Base-by-base conservation (phyloP, 2,113 vertebrate genomes). In the Thymallus thymallus region DNA sequence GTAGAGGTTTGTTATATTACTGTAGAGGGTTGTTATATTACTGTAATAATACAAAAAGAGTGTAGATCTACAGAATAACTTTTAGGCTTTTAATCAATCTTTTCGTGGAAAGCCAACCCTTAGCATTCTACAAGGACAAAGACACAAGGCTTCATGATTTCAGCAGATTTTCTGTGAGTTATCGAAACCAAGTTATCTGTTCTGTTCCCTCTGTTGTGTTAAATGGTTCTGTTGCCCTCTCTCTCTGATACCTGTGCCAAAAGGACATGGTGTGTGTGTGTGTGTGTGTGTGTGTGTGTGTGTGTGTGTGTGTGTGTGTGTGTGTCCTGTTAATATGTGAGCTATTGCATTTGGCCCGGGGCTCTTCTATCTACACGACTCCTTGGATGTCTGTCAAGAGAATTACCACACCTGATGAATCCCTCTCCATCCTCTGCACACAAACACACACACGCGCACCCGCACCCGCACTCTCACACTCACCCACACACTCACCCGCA, bases 391-490 rank as follows among this genome's bases (percentile, higher is more conserved):
- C 30, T 72, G 55, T 72, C 67, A 76, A 41, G 61, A 48, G 18
- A 9, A 79, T 63, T 24, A 14, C 26, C 60, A 20, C 67, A 55
- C 30, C 60, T 75, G 71, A 32, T 76, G 56, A 75, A 73, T 56
- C 58, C 61, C 16, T 45, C 51, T 29, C 20, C 12, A 18, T 78
- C 77, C 48, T 66, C 75, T 56, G 41, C 64, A 26, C 65, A 29
- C 60, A 9, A 4, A 7, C 32, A 14, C 66, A 12, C 9, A 12
- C 3, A 13, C 65, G 6, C 58, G 26, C 61, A 5, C 62, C 63
- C 77, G 72, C 3, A 72, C 61, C 72, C 46, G 66, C 41, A 69
- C 73, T 69, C 74, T 79, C 78, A 66, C 72, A 75, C 23, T 69
- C n/a, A 29, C 58, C 1, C 61, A 63, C 63, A 10, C 29, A 65